phyloP scores from a whole-genome alignment of 2,797 vertebrate species.

The Anguilla obscura region DNA sequence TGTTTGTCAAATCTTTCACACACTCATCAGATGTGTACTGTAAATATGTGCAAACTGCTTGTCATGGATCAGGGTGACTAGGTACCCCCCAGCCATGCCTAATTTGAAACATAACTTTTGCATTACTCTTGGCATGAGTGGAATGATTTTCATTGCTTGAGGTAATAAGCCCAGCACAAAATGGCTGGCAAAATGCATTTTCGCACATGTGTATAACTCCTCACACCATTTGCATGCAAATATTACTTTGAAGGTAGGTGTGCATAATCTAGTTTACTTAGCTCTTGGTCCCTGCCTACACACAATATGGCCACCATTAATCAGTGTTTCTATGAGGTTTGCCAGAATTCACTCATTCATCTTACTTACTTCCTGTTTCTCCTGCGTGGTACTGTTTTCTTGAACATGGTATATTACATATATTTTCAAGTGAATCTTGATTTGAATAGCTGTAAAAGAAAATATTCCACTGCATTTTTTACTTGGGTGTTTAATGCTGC shows the following conservation, averaged over 20 bases:
- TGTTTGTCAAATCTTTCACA: background rate
- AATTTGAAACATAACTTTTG: background rate
- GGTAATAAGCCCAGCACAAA: background rate
- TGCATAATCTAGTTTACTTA: background rate
- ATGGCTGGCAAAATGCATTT: background rate
- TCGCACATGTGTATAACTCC: background rate
- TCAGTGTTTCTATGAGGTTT: background rate
- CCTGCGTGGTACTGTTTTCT: background rate
- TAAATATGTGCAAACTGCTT: background rate
- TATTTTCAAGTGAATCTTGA: too few relatives aligned
- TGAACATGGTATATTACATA: conserved; percentile 5
- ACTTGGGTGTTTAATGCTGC: background rate
- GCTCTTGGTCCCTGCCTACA: background rate
- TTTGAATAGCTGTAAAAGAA: background rate
- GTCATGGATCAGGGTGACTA: background rate
- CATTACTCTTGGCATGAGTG: background rate
- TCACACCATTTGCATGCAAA: background rate
- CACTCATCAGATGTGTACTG: background rate
- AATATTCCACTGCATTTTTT: background rate
- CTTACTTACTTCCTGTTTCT: conserved; percentile 29
- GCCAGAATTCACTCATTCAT: conserved; percentile 8
- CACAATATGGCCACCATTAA: background rate
- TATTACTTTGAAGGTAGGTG: background rate
- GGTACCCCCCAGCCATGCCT: background rate
- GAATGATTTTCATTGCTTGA: background rate